Base-by-base conservation (phyloP, 2,113 vertebrate species). In the Seriola rivoliana region DNA sequence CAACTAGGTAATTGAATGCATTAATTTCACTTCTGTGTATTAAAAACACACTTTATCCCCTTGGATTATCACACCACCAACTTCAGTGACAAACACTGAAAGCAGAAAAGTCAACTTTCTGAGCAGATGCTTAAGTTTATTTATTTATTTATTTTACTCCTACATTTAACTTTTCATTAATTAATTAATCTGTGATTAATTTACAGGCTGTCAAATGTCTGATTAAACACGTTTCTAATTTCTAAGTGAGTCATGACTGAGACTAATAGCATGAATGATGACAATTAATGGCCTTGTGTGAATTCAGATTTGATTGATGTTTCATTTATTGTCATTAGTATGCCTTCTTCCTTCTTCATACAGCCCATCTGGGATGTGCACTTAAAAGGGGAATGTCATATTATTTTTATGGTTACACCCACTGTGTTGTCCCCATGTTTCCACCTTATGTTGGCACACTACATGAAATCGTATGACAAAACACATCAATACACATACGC, bases 241-340 rank as follows among this genome's bases (percentile, higher is more conserved):
- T 40, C 29, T 36, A 38, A 34, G 25, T 46, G 55, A 54, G 21
- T 46, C 38, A 58, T 65, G 36, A 58, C 17, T 12, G 14, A 3
- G 60, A 32, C 38, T 29, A n/a, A 40, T 40, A 48, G 48, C 40
- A 17, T 0, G 2, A 36, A 46, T 38, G 72, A 70, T 25, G 25
- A 32, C 4, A 38, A 13, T 50, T 29, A 48, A 67, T 52, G 6
- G 9, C 3, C 21, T 42, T 10, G 42, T 46, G 7, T 57, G 16
- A 44, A 65, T 66, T 21, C 60, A 75, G 57, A 54, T 75, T 17
- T 50, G 52, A 58, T 25, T 25, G 9, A 67, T 38, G 29, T 34
- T 62, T n/a, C 10, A 64, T 63, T 70, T 40, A 32, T 16, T 40
- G 9, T 63, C 58, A 34, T 80, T 46, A 46, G 23, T 17, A 13